A percentile compares a stretch with the other conserved stretches of the same genome.
These are phyloP conservation scores for Hylaea fasciaria DNA, from an alignment of 2,888 invertebrate genomes.

Conservation along the genomic window DNA sequence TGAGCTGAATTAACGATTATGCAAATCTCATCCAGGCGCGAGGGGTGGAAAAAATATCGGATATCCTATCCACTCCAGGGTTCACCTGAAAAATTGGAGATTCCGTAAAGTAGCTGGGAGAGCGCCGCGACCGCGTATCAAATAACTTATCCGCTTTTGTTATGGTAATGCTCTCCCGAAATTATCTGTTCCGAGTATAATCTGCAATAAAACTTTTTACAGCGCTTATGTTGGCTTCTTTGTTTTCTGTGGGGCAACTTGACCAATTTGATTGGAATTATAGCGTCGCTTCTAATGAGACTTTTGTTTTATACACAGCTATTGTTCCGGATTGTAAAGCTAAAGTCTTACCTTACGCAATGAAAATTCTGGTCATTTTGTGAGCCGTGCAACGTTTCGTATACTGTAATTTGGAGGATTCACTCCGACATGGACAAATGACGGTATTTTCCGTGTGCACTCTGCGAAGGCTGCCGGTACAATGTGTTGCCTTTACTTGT, in stretches of 20 bases:
- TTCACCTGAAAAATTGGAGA: conserved; percentile 69
- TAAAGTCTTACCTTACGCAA: conserved; percentile 31
- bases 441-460: conserved; percentile 35
- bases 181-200: conserved; percentile 71
- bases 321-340: conserved; percentile 25
- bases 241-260: conserved; percentile 37
- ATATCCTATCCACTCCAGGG: conserved; percentile 59
- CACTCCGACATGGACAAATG: conserved; percentile 40
- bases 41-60: conserved; percentile 56
- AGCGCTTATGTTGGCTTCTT: conserved; percentile 43
- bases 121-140: conserved; percentile 63
- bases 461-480: conserved; percentile 37
- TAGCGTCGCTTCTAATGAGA: conserved; percentile 31
- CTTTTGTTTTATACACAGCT: conserved; percentile 26
- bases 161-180: conserved; percentile 74
- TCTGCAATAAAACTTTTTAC: conserved; percentile 62
- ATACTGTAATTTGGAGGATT: conserved; percentile 42
- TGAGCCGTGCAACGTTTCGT: conserved; percentile 37
- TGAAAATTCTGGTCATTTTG: conserved; percentile 27
- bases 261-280: conserved; percentile 38
- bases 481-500: conserved; percentile 41
- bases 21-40: conserved; percentile 50
- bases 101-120: conserved; percentile 54
- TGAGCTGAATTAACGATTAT: conserved; percentile 63
- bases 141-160: conserved; percentile 79